A percentile compares a stretch with the other conserved stretches of the same genome.
phyloP scores from a whole-genome alignment of 2,113 vertebrate genomes.

The Tympanuchus pallidicinctus region DNA sequence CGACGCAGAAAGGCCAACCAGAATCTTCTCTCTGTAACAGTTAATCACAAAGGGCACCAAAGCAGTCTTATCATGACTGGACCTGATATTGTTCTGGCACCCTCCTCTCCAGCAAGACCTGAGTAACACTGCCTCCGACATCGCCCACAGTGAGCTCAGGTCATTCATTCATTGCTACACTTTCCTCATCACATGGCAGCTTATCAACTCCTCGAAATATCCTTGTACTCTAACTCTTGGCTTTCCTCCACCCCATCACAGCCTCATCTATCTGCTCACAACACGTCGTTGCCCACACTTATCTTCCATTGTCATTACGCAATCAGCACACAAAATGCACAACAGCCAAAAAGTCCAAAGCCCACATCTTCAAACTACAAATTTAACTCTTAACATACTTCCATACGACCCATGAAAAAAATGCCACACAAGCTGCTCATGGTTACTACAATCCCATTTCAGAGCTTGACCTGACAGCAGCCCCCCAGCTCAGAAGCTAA shows the following conservation, averaged over 20 bases:
- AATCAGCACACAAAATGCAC: not conserved
- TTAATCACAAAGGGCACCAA: rapidly evolving
- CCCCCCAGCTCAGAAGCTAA: not conserved
- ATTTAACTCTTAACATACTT: not conserved
- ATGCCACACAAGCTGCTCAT: not conserved
- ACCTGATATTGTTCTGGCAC: rapidly evolving
- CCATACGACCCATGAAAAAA: not conserved
- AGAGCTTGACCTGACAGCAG: not conserved
- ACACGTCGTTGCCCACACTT: not conserved
- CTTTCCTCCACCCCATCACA: not conserved
- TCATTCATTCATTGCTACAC: not conserved
- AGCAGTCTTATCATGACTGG: not conserved
- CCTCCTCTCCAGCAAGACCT: not conserved
- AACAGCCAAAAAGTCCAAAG: not conserved
- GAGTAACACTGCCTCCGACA: rapidly evolving
- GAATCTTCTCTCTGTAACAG: not conserved
- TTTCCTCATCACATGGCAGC: not conserved
- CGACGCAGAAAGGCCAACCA: not conserved
- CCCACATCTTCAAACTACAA: not conserved
- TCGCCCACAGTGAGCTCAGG: not conserved
- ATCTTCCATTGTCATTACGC: not conserved
- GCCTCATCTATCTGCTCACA: not conserved
- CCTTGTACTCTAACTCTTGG: constrained; percentile 8
- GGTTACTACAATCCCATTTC: not conserved
- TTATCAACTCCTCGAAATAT: not conserved